These are phyloP conservation scores for Rhodeus uyekii DNA, from an alignment of 2,797 vertebrate genomes.

Conservation along the genomic window DNA sequence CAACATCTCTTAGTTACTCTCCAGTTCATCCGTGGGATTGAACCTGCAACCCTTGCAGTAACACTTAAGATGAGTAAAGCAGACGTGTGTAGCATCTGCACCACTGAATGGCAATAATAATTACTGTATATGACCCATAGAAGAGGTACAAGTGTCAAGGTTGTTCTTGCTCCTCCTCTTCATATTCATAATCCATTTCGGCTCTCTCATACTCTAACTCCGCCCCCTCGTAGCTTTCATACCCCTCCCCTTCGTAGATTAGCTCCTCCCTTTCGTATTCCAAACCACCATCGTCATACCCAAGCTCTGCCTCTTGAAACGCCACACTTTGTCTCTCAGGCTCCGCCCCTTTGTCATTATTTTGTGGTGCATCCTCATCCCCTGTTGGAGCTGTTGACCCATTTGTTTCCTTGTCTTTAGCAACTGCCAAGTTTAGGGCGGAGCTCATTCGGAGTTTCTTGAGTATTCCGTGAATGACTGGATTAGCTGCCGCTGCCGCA, in stretches of 20 bases:
- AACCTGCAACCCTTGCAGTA: slow-evolving; percentile 30
- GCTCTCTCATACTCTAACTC: slow-evolving; percentile 60
- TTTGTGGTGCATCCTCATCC: slow-evolving; percentile 49
- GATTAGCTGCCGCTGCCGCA: slow-evolving; percentile 68
- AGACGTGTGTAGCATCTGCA: background rate
- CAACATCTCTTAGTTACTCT: background rate
- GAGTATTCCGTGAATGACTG: slow-evolving; percentile 71
- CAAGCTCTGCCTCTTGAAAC: slow-evolving; percentile 63
- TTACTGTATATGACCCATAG: background rate
- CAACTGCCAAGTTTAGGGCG: slow-evolving; percentile 53
- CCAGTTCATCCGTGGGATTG: slow-evolving; percentile 1
- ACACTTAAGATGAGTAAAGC: background rate
- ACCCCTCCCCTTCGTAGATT: slow-evolving; percentile 64
- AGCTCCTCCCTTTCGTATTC: slow-evolving; percentile 76
- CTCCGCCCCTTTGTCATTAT: slow-evolving; percentile 38
- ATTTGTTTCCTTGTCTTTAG: slow-evolving; percentile 42
- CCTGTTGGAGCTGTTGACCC: slow-evolving; percentile 36
- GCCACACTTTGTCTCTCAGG: slow-evolving; percentile 51
- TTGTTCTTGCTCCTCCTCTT: slow-evolving; percentile 65
- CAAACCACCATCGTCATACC: slow-evolving; percentile 68
- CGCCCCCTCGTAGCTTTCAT: slow-evolving; percentile 44
- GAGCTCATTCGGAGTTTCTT: slow-evolving; percentile 69
- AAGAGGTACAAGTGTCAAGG: slow-evolving; percentile 52
- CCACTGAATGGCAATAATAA: background rate
- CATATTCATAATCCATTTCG: slow-evolving; percentile 74